These are phyloP conservation scores for Babyrousa celebensis DNA, from an alignment of 2,797 vertebrate genomes.

Conservation along the genomic window DNA sequence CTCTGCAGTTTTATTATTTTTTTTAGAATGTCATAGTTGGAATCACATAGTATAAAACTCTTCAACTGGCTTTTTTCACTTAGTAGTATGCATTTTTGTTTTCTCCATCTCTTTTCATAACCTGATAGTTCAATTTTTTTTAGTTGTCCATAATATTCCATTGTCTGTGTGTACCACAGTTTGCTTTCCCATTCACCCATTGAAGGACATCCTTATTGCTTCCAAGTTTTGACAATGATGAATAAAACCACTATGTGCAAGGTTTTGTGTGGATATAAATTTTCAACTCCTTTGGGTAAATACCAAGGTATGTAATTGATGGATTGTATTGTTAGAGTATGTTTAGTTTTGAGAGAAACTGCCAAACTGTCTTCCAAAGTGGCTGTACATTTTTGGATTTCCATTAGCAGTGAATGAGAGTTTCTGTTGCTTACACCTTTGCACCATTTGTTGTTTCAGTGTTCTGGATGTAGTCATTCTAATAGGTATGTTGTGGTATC, in stretches of 20 bases:
- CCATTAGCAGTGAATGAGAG: neutral
- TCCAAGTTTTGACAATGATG: neutral
- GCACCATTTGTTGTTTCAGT: neutral
- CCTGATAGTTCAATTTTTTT: neutral
- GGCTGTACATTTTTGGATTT: neutral
- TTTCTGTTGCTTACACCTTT: neutral
- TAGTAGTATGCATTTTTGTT: neutral
- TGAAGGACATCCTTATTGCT: neutral
- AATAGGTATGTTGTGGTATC: neutral
- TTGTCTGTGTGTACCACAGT: neutral
- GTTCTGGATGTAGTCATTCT: neutral
- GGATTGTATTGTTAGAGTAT: neutral
- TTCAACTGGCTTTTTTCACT: neutral
- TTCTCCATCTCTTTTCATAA: neutral
- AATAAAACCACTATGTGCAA: neutral
- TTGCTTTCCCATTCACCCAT: neutral
- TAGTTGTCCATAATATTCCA: neutral
- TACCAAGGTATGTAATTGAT: neutral
- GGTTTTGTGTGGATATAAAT: neutral
- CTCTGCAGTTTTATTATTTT: neutral
- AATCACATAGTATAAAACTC: neutral
- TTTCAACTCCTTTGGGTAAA: neutral
- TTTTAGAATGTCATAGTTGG: neutral
- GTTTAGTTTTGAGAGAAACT: neutral
- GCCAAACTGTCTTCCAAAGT: neutral